Evolutionary conservation across 2,113 vertebrate species (phyloP).

Genomic region (Syrmaticus mikado): DNA sequence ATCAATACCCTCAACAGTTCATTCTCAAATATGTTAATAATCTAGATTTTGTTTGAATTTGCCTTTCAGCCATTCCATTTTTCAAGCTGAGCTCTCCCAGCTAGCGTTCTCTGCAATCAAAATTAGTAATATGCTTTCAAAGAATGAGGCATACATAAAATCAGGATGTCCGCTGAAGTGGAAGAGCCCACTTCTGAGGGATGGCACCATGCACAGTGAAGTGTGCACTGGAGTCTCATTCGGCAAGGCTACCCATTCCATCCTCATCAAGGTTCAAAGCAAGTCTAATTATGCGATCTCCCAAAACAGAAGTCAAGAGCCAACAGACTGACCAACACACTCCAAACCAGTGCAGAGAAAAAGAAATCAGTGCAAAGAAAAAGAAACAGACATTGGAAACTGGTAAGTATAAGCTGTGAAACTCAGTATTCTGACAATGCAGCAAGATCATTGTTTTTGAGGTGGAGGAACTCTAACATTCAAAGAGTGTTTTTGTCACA

Average conservation of each 20-base stretch:
- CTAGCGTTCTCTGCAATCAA: not conserved
- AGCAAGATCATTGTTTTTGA: not conserved
- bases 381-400: not conserved
- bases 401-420: not conserved
- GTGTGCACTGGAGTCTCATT: too few species aligned
- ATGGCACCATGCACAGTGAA: too few species aligned
- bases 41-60: too few species aligned
- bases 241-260: too few species aligned
- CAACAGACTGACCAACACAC: not conserved
- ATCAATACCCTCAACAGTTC: not conserved
- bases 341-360: not conserved
- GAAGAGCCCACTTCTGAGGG: not conserved
- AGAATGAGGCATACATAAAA: too few species aligned
- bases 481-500: not conserved
- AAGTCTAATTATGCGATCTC: not conserved
- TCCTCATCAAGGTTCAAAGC: not conserved
- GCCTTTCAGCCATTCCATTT: not conserved
- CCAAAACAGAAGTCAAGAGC: not conserved
- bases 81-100: not conserved
- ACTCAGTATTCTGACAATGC: too few species aligned
- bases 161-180: not conserved
- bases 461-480: not conserved
- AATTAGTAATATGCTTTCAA: not conserved
- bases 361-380: not conserved
- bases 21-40: not conserved